Evolutionary conservation across 2,888 invertebrate genomes (phyloP), one percentile per base, ranked within the genome.

Genomic region (Mesorhabditis belari): DNA sequence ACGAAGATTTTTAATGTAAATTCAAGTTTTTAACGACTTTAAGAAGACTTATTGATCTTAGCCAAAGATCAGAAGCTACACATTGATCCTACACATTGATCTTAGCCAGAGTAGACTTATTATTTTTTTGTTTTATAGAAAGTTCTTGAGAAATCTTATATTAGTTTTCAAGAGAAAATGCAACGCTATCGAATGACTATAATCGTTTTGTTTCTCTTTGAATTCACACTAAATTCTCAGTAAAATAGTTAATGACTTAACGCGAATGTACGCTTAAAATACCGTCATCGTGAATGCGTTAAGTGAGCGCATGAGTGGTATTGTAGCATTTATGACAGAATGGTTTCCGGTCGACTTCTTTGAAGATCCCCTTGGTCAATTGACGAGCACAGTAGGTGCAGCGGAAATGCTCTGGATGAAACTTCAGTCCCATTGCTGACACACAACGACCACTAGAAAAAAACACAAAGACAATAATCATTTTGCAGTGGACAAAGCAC

Each of bases 371-470:
- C 82, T 96, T 96, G 84, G 95, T 96, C 73, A 99, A 87, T 82
- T 95, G 95, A 81, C 93, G 90, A 67, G 94, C 86, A 81, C 98
- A 99, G 85, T 95, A 79, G n/a, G 95, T 93, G 85, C 98, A 98
- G 5, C 94, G 93, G 82, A 98, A 99, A 85, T 98, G 96, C 82
- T 98, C 96, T 0, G 96, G 96, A 84, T 99, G 98, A 87, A 93
- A 98, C 85, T 98, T 96, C 75, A 90, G 86, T 85, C 92, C 94
- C 94, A 99, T 95, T 69, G 96, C 96, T 0, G 96, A 96, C 82
- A 99, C 95, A 84, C 96, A 98, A 44, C 96, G 89, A 4, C 84
- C 84, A 12, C 81, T 80, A n/a, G 1, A 35, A 35, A n/a, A n/a
- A 78, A 98, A 95, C 6, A 21, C 17, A 6, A 6, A 21, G 51